Conservation (phyloP, 2,113 vertebrate genomes). For the Pseudorhombus dupliciocellatus region DNA sequence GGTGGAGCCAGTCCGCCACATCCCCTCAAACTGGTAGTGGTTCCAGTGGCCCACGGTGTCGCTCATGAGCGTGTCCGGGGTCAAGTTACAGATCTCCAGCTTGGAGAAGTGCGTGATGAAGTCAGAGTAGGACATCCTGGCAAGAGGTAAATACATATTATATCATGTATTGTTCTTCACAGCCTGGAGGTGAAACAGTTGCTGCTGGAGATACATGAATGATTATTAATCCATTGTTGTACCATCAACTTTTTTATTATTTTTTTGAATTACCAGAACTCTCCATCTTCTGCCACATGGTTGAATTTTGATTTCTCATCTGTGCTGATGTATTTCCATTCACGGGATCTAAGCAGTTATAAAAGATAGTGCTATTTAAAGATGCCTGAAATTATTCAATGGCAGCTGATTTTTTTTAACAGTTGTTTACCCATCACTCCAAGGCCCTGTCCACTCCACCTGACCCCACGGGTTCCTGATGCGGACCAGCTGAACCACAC, state of each 20-base stretch:
- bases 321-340: conserved; percentile 83
- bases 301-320: conserved; percentile 79
- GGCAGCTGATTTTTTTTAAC: neutral
- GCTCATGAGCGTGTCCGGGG: conserved; percentile 81
- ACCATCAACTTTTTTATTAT: neutral
- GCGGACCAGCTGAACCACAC: conserved; percentile 59
- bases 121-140: conserved; percentile 89
- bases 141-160: conserved; percentile 5
- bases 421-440: conserved; percentile 86
- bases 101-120: conserved; percentile 85
- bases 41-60: conserved; percentile 80
- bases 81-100: conserved; percentile 90
- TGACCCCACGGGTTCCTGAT: conserved; percentile 90
- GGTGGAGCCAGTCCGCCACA: conserved; percentile 84
- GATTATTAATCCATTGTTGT: neutral
- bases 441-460: conserved; percentile 90
- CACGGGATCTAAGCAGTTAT: conserved; percentile 76
- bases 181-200: neutral
- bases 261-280: conserved; percentile 85
- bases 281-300: conserved; percentile 84
- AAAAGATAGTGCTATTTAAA: neutral
- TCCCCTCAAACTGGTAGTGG: conserved; percentile 80
- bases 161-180: too few species aligned
- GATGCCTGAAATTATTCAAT: neutral
- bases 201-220: neutral